Evolutionary conservation across 2,113 vertebrate genomes (phyloP).

Genomic region (Centropristis striata): DNA sequence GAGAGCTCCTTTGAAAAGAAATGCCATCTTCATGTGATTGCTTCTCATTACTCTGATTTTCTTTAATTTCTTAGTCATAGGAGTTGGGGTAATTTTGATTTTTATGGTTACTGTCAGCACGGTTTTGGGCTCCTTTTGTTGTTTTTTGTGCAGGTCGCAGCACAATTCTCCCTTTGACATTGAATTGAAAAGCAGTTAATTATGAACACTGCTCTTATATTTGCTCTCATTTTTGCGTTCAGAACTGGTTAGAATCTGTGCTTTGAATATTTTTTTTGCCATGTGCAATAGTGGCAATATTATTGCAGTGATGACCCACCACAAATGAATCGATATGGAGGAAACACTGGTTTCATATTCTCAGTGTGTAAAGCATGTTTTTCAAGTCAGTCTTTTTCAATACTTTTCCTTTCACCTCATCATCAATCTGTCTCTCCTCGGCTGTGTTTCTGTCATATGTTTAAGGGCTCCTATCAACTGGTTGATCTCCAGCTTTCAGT

Average conservation of each 20-base stretch:
- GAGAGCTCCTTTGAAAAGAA: slow-evolving; percentile 64
- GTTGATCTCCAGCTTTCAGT: slow-evolving; percentile 51
- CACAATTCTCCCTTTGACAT: slow-evolving; percentile 45
- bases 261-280: background rate
- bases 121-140: slow-evolving; percentile 61
- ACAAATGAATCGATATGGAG: slow-evolving; percentile 17
- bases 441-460: slow-evolving; percentile 33
- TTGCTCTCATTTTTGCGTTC: background rate
- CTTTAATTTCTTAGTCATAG: slow-evolving; percentile 48
- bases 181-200: slow-evolving; percentile 48
- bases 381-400: slow-evolving; percentile 14
- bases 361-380: slow-evolving; percentile 18
- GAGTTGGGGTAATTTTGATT: slow-evolving; percentile 59
- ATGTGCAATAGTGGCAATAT: background rate
- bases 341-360: slow-evolving; percentile 11
- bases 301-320: slow-evolving; percentile 17
- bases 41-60: slow-evolving; percentile 74
- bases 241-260: background rate
- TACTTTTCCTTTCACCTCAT: slow-evolving; percentile 42
- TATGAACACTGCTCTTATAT: slow-evolving; percentile 6
- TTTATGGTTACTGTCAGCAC: slow-evolving; percentile 57
- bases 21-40: slow-evolving; percentile 54
- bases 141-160: slow-evolving; percentile 52
- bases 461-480: slow-evolving; percentile 43
- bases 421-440: slow-evolving; percentile 35